Base-by-base conservation (phyloP, 2,888 invertebrate genomes). In the Hylaea fasciaria region DNA sequence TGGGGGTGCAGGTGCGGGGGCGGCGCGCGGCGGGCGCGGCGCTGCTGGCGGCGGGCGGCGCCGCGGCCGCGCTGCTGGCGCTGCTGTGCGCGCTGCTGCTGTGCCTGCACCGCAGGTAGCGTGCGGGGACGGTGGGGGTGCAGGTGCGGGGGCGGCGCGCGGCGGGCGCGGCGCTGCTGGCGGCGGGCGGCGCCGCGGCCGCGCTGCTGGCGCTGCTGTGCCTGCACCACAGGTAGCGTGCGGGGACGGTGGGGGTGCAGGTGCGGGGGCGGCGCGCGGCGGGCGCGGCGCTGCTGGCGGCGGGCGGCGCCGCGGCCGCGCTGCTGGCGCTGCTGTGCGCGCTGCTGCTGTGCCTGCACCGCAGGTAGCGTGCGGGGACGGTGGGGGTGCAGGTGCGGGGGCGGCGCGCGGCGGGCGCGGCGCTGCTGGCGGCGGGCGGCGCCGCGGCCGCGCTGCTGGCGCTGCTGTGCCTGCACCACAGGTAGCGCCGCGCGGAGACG, bases 281-380 rank as follows among this genome's bases (percentile, higher is more conserved):
- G 35, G 85, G 90, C 9, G 68, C 62, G 51, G 80, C 93, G 14
- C n/a, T n/a, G 61, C 86, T 95, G 68, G 94, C 94, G 46, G 93
- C 95, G 64, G 94, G 96, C 72, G 96, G 95, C 56, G 94, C 95
- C 51, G 94, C 96, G 59, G 92, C 97, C 22, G 94, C 95, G 22
- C 89, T 96, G 41, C 94, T 97, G 22, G 94, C 95, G 28, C 90
- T 96, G 45, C 96, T 97, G 70, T 93, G 95, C 45, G 93, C 95
- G 37, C 93, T 97, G 43, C 94, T 96, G 39, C 93, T 50, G n/a
- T 49, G 39, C 22, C 16, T 39, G n/a, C 39, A 22, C 0, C 48
- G 48, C 48, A 49, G 48, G 48, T 49, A 28, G 7, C 7, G 28
- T 13, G 35, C n/a, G n/a, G 17, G 7, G 28, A 28, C 28, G 28